Evolutionary conservation across 2,888 invertebrate species (phyloP), one percentile per base, ranked within the genome.

Genomic region (Idaea straminata): DNA sequence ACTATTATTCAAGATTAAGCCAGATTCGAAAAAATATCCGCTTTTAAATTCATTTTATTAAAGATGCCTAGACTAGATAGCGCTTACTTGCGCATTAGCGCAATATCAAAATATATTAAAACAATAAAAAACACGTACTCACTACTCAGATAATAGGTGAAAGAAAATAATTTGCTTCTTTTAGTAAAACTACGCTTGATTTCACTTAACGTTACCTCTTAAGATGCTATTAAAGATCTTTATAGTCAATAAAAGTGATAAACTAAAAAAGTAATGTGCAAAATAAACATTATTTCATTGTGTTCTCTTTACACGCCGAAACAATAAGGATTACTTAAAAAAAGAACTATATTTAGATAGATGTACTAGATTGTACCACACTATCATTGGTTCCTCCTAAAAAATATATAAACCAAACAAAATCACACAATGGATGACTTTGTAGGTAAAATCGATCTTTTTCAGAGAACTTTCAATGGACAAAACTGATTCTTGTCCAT

Each of bases 211-310:
- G 35, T 62, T 66, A 47, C 63, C 58, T 47, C 57, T 62, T 73
- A 72, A 70, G 66, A 58, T 66, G 57, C 72, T 77, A 75, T 78
- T 77, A 74, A 72, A 62, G 66, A 66, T 61, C 35, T 78, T 77
- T 76, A 79, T 74, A 67, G 68, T 62, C 72, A 69, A 77, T 77
- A 76, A 77, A 78, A 70, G 68, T 75, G 76, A 78, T 77, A 79
- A 75, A 77, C 67, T 67, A 65, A 64, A 68, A 69, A 75, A 73
- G 70, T 71, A 66, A 78, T 74, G 74, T 69, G 65, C 72, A 69
- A 68, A 70, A 71, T 72, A 73, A 70, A 74, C 63, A 69, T 71
- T 72, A 68, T 69, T 70, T 74, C 74, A 70, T 68, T 69, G 64
- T 65, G 58, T 66, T 65, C 35, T 35, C 25, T 35, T 15, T 16